These are phyloP conservation scores for Spodoptera littoralis DNA, from an alignment of 2,888 invertebrate genomes.

Conservation along the genomic window DNA sequence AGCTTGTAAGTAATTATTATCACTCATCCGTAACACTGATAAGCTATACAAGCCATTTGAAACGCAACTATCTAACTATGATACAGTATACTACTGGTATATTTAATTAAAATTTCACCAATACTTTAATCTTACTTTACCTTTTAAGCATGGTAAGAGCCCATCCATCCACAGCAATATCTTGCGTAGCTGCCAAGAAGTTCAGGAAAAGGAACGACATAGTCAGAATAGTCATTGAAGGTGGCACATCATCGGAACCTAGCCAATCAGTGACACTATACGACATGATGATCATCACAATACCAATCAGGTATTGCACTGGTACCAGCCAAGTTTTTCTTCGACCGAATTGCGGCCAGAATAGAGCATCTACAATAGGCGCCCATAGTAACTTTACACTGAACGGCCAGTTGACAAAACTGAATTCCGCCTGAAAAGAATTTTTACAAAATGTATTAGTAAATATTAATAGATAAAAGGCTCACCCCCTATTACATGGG, in stretches of 20 bases:
- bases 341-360: conserved; percentile 94
- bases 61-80: too few species aligned
- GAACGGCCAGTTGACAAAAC: conserved; percentile 98
- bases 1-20: too few species aligned
- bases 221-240: conserved; percentile 94
- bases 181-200: conserved; percentile 99
- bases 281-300: conserved; percentile 96
- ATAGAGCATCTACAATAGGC: conserved; percentile 98
- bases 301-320: conserved; percentile 96
- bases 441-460: background rate
- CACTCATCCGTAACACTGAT: too few species aligned
- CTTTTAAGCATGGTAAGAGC: conserved; percentile 99
- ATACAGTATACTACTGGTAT: too few species aligned
- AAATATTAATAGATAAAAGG: background rate
- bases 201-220: conserved; percentile 96
- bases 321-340: conserved; percentile 99
- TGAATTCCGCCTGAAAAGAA: conserved; percentile 93
- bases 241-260: conserved; percentile 89
- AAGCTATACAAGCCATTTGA: too few species aligned
- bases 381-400: conserved; percentile 99
- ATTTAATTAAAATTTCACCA: too few species aligned
- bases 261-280: conserved; percentile 93
- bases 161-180: conserved; percentile 99
- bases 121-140: conserved; percentile 72
- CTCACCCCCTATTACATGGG: too few species aligned